These are phyloP conservation scores for Tromatobia lineatoria DNA, from an alignment of 2,888 invertebrate genomes.

Conservation along the genomic window DNA sequence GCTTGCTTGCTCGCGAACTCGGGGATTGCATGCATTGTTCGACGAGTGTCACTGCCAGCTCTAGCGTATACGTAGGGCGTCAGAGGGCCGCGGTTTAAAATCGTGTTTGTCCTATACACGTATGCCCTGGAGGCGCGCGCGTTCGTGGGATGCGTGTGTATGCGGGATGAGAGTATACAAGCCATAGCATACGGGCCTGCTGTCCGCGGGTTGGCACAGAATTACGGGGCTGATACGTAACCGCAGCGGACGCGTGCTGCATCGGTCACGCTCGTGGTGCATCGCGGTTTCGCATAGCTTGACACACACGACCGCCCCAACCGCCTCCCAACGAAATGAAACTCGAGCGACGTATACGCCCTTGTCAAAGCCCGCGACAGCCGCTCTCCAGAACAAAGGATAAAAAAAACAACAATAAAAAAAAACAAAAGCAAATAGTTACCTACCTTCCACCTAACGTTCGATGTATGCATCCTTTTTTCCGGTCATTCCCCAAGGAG, in stretches of 20 bases:
- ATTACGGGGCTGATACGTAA: constrained; percentile 59
- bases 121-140: background rate
- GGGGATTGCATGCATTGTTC: constrained; percentile 36
- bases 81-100: constrained; percentile 45
- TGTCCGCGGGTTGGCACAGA: constrained; percentile 60
- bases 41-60: constrained; percentile 52
- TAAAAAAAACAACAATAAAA: background rate
- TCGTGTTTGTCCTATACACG: constrained; percentile 33
- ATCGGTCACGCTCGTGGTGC: constrained; percentile 60
- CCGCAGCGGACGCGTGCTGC: constrained; percentile 55
- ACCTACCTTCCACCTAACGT: background rate
- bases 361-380: background rate
- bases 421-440: background rate
- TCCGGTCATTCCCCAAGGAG: background rate
- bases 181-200: constrained; percentile 9
- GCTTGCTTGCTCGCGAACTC: background rate
- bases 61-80: constrained; percentile 13
- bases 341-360: constrained; percentile 15
- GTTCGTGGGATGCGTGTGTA: background rate
- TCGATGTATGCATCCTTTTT: background rate
- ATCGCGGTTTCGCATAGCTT: constrained; percentile 54
- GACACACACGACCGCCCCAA: constrained; percentile 24
- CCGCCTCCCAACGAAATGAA: constrained; percentile 25
- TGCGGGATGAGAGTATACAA: constrained; percentile 13
- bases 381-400: background rate